Percentiles rank a stretch among this genome's conserved stretches.
phyloP scores from a whole-genome alignment of 2,888 invertebrate species.

The Emesis furor region DNA sequence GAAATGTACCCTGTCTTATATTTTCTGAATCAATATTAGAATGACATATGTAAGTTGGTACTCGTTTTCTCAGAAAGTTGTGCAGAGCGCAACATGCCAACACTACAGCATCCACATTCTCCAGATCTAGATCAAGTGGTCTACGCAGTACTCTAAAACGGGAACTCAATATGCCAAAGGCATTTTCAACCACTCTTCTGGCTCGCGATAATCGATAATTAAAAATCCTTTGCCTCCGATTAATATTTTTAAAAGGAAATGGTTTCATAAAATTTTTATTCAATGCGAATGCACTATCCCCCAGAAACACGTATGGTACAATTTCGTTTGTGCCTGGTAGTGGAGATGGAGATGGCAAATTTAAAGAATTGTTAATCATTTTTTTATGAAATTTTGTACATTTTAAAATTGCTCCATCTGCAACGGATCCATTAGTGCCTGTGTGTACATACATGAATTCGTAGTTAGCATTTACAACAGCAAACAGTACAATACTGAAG shows the following conservation, averaged over 20 bases:
- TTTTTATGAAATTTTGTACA: conserved; percentile 32
- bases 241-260: too few relatives aligned
- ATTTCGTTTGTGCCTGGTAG: background rate
- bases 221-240: too few relatives aligned
- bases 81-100: conserved; percentile 59
- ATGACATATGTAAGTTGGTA: conserved; percentile 47
- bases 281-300: too few relatives aligned
- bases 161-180: background rate
- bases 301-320: too few relatives aligned
- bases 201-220: too few relatives aligned
- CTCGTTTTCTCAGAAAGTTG: conserved; percentile 78
- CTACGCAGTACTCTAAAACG: background rate
- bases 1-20: background rate
- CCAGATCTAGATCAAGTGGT: background rate
- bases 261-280: too few relatives aligned
- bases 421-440: conserved; percentile 59
- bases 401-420: conserved; percentile 51
- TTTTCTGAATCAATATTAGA: conserved; percentile 44
- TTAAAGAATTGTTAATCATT: conserved; percentile 15
- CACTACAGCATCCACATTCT: conserved; percentile 52
- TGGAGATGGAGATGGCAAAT: conserved; percentile 15
- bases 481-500: conserved; percentile 36
- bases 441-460: conserved; percentile 61
- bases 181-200: too few relatives aligned
- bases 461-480: conserved; percentile 53